phyloP scores from a whole-genome alignment of 2,113 vertebrate genomes.

The Rhynchomys soricoides region DNA sequence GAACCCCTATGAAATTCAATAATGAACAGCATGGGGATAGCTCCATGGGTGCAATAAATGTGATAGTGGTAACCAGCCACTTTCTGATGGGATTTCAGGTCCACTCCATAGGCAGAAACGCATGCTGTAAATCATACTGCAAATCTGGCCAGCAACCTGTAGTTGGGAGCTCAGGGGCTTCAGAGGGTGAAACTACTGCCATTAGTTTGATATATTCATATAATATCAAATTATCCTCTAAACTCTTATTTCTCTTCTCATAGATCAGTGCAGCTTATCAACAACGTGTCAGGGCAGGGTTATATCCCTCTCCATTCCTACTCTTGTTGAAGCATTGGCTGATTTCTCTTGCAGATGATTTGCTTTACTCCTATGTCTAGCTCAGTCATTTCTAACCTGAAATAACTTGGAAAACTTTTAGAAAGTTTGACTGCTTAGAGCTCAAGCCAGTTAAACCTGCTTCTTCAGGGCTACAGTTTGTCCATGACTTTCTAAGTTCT shows the following conservation, averaged over 20 bases:
- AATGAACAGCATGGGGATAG: background rate
- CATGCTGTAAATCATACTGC: background rate
- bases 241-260: background rate
- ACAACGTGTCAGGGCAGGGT: background rate
- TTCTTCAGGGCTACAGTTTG: background rate
- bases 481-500: background rate
- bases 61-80: background rate
- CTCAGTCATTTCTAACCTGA: background rate
- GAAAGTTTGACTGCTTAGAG: background rate
- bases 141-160: background rate
- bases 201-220: background rate
- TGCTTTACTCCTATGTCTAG: background rate
- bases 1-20: background rate
- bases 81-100: background rate
- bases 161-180: background rate
- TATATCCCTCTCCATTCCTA: background rate
- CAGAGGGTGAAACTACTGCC: background rate
- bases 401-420: constrained; percentile 31
- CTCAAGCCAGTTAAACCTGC: background rate
- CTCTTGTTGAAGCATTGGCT: background rate
- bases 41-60: background rate
- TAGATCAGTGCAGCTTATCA: background rate
- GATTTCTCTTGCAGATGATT: constrained; percentile 6
- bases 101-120: background rate
- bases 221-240: background rate